phyloP scores from a whole-genome alignment of 2,888 invertebrate genomes.

The Lochmaea capreae region DNA sequence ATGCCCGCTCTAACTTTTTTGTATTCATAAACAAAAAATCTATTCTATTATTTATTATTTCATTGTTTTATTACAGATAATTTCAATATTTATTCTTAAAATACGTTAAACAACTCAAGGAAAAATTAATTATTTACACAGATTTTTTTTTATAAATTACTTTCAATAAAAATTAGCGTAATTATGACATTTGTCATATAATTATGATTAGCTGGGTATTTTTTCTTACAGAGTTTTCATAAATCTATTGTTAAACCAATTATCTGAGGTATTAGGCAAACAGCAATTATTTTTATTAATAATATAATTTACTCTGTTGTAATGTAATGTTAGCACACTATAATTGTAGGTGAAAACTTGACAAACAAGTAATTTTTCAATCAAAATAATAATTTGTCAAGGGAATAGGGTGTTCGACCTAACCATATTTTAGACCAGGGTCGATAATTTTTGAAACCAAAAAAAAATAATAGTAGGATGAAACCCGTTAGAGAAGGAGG shows the following conservation, averaged over 20 bases:
- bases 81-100: background rate
- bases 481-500: too few species aligned
- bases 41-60: too few species aligned
- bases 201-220: background rate
- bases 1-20: conserved; percentile 4
- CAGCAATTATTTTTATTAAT: background rate
- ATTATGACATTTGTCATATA: conserved; percentile 1
- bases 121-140: background rate
- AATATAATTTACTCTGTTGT: background rate
- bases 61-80: too few species aligned
- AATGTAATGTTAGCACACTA: background rate
- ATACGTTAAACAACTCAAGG: background rate
- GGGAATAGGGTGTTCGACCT: too few species aligned
- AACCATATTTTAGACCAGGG: too few species aligned
- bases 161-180: background rate
- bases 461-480: too few species aligned
- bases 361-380: too few species aligned
- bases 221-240: background rate
- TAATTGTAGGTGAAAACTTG: background rate
- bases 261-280: background rate
- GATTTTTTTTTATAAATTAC: background rate
- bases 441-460: too few species aligned
- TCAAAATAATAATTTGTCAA: too few species aligned
- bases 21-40: background rate
- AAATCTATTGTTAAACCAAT: background rate